Percentiles rank a stretch among this genome's conserved stretches.
These are phyloP conservation scores for Rhinoraja longicauda DNA, from an alignment of 2,797 vertebrate species.

Conservation along the genomic window DNA sequence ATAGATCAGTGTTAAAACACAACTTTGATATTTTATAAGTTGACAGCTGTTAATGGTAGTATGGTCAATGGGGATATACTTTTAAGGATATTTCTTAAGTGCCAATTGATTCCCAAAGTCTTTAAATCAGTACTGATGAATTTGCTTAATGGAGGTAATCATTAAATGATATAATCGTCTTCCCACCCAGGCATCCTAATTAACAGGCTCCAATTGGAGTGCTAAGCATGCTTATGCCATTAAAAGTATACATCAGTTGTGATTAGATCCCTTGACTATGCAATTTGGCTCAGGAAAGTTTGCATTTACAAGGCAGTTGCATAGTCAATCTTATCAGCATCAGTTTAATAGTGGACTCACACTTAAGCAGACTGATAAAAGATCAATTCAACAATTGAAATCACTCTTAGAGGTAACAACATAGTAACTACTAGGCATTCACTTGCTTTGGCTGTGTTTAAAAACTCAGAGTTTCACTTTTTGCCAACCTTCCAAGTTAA, in stretches of 20 bases:
- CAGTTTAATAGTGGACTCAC: background rate
- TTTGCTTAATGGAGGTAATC: constrained; percentile 30
- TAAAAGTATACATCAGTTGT: background rate
- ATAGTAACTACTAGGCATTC: background rate
- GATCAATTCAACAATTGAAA: background rate
- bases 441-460: background rate
- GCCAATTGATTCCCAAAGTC: constrained; percentile 34
- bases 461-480: background rate
- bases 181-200: constrained; percentile 29
- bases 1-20: constrained; percentile 14
- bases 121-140: constrained; percentile 29
- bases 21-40: constrained; percentile 33
- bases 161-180: constrained; percentile 22
- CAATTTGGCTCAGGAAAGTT: background rate
- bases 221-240: constrained; percentile 14
- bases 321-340: background rate
- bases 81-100: constrained; percentile 25
- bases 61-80: constrained; percentile 8
- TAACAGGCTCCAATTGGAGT: constrained; percentile 26
- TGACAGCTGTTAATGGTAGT: constrained; percentile 15
- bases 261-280: background rate
- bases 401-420: background rate
- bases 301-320: background rate
- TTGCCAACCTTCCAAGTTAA: background rate
- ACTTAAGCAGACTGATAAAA: background rate